phyloP scores from a whole-genome alignment of 2,797 vertebrate genomes.

The Cuniculus paca region DNA sequence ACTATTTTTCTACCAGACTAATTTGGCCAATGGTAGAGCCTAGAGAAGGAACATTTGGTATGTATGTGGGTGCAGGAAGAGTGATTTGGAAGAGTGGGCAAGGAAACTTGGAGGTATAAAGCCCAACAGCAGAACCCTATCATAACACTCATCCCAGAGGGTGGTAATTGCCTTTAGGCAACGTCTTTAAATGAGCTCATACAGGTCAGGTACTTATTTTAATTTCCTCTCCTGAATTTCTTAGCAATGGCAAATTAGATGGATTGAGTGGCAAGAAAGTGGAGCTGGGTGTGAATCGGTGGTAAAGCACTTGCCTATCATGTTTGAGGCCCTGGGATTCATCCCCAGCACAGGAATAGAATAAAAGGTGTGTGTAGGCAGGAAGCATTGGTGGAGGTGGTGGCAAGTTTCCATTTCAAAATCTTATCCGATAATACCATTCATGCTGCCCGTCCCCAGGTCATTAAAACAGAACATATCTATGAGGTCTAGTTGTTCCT shows the following conservation, averaged over 20 bases:
- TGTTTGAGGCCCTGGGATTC: neutral
- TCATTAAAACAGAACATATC: neutral
- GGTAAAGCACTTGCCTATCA: neutral
- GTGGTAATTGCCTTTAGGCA: neutral
- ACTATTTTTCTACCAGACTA: neutral
- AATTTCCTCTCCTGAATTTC: neutral
- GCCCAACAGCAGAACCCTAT: neutral
- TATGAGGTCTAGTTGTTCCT: neutral
- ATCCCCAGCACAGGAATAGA: neutral
- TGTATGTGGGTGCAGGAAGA: neutral
- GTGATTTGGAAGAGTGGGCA: neutral
- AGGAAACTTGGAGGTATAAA: neutral
- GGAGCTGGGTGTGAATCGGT: neutral
- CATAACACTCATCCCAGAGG: neutral
- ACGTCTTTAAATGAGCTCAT: neutral
- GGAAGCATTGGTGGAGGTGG: neutral
- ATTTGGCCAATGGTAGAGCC: neutral
- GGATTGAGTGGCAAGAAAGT: conserved; percentile 13
- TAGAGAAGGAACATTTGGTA: neutral
- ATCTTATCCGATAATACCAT: neutral
- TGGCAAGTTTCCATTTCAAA: conserved; percentile 12
- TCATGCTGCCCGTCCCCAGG: neutral
- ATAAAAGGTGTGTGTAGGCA: neutral
- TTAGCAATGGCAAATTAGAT: neutral
- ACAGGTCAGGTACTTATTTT: neutral